Percentiles rank a stretch among this genome's conserved stretches.
These are phyloP conservation scores for Chaetodon auriga DNA, from an alignment of 2,113 vertebrate species.

Conservation along the genomic window DNA sequence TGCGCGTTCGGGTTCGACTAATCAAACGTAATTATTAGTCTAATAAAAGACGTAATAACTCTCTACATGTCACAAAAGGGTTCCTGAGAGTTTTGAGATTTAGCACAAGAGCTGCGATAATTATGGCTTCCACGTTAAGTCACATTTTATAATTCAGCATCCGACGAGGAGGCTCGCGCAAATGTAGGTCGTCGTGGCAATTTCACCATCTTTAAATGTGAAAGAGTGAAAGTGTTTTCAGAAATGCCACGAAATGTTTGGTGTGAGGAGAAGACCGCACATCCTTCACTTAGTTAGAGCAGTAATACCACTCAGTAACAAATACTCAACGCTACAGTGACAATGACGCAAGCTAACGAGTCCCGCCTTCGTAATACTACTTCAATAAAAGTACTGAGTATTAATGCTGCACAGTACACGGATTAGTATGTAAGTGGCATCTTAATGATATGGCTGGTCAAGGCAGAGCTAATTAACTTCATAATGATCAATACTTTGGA, in stretches of 20 bases:
- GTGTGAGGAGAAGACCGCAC: too few species aligned
- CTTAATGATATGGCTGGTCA: not conserved
- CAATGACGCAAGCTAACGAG: not conserved
- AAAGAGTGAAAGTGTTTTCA: too few species aligned
- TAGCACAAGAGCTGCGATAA: not conserved
- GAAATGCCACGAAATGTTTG: too few species aligned
- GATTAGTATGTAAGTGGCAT: not conserved
- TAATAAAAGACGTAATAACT: constrained; percentile 10
- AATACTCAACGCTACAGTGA: too few species aligned
- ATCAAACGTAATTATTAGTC: constrained; percentile 24
- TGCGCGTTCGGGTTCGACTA: constrained; percentile 26
- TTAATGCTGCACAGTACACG: not conserved
- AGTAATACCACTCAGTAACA: too few species aligned
- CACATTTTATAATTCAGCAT: not conserved
- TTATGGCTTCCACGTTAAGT: not conserved
- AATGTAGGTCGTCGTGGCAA: not conserved
- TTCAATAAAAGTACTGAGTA: not conserved
- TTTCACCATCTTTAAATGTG: too few species aligned
- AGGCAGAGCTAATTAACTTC: too few species aligned
- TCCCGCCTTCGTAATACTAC: not conserved
- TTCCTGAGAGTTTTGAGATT: not conserved
- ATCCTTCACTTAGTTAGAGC: too few species aligned
- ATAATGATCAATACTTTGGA: too few species aligned
- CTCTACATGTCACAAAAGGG: not conserved
- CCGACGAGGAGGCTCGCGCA: not conserved